Evolutionary conservation across 2,888 invertebrate species (phyloP).

Genomic region (Drosophila prostipennis): DNA sequence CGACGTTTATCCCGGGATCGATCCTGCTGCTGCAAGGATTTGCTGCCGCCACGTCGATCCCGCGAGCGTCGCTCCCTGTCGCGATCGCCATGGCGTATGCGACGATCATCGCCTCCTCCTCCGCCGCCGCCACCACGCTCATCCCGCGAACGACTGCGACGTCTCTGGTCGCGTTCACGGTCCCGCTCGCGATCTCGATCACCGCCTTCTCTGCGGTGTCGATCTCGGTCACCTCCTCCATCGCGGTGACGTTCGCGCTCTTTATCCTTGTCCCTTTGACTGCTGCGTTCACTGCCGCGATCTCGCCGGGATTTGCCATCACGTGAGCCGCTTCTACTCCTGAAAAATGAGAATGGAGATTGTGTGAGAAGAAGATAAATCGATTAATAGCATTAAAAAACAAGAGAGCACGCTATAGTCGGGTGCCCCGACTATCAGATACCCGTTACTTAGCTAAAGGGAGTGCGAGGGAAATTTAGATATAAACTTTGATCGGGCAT

Average conservation of each 20-base stretch:
- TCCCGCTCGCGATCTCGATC: slow-evolving; percentile 50
- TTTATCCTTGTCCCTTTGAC: slow-evolving; percentile 51
- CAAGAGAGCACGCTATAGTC: no score
- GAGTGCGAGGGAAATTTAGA: no score
- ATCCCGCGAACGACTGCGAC: slow-evolving; percentile 68
- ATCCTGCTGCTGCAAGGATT: slow-evolving; percentile 54
- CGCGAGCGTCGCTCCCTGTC: slow-evolving; percentile 78
- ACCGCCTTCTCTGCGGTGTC: slow-evolving; percentile 10
- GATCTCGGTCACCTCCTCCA: slow-evolving; percentile 46
- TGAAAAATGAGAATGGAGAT: slow-evolving; percentile 25
- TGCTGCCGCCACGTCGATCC: slow-evolving; percentile 61
- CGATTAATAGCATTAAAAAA: no score
- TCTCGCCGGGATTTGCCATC: slow-evolving; percentile 77
- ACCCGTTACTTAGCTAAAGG: no score
- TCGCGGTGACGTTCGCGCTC: slow-evolving; percentile 72
- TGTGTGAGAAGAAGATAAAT: no score
- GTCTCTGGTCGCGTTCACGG: slow-evolving; percentile 38
- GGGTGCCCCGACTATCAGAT: no score
- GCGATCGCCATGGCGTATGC: slow-evolving; percentile 43
- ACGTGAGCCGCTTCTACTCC: slow-evolving; percentile 78
- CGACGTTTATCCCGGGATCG: slow-evolving; percentile 65
- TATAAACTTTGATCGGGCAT: no score
- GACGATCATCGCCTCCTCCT: slow-evolving; percentile 27
- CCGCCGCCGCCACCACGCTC: slow-evolving; percentile 52
- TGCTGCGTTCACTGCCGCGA: slow-evolving; percentile 79